phyloP scores from a whole-genome alignment of 1,140 invertebrate species.

The Drosophila nebulosa region DNA sequence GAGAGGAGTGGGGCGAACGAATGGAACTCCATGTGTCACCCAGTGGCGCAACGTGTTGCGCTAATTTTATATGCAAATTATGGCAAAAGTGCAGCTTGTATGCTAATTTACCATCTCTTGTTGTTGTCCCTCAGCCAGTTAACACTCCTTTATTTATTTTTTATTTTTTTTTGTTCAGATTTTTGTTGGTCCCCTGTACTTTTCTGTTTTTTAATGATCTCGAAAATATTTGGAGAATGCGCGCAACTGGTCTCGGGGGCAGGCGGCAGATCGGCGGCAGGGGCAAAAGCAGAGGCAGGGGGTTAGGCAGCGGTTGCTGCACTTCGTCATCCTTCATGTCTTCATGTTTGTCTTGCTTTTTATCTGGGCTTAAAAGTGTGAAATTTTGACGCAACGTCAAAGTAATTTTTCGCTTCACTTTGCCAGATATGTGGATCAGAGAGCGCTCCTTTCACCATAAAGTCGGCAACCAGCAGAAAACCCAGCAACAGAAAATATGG shows the following conservation, averaged over 20 bases:
- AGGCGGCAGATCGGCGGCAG: too few relatives aligned
- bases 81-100: constrained; percentile 77
- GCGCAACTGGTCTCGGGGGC: neutral
- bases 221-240: constrained; percentile 73
- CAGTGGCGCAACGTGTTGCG: constrained; percentile 63
- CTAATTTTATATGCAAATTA: constrained; percentile 79
- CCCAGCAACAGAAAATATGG: constrained; percentile 3
- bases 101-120: constrained; percentile 65
- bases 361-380: constrained; percentile 57
- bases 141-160: constrained; percentile 10
- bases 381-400: constrained; percentile 78
- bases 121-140: neutral
- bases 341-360: constrained; percentile 58
- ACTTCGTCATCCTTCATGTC: constrained; percentile 33
- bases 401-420: constrained; percentile 70
- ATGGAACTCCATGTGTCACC: neutral
- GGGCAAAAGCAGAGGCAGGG: too few relatives aligned
- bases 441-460: constrained; percentile 35
- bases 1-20: neutral
- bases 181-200: constrained; percentile 1
- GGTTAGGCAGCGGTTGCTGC: neutral
- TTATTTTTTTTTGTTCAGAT: constrained; percentile 6
- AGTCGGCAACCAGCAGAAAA: neutral
- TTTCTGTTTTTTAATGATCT: constrained; percentile 69
- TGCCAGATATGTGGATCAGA: constrained; percentile 69